Conservation (phyloP, 2,888 invertebrate genomes). For the Iselma pallidipennis region DNA sequence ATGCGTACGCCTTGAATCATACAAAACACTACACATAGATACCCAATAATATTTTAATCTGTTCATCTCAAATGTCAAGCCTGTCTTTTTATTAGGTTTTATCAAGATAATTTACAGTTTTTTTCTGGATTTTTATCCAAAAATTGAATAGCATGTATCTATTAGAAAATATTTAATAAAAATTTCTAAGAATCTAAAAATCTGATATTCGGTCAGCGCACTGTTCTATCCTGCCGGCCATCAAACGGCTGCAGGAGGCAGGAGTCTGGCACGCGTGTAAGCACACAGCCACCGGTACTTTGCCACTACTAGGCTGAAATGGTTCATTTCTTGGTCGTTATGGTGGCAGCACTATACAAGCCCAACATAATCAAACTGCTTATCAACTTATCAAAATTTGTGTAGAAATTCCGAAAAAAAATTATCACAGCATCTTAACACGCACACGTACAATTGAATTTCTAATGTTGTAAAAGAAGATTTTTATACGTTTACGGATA, state of each 20-base stretch:
- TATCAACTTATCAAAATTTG: too few species aligned
- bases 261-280: constrained; percentile 13
- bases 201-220: constrained; percentile 8
- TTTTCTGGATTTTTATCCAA: too few species aligned
- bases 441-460: too few species aligned
- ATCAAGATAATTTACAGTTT: too few species aligned
- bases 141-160: too few species aligned
- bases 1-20: not conserved
- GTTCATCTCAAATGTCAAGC: too few species aligned
- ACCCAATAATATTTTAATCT: not conserved
- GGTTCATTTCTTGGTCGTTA: constrained; percentile 8
- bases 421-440: too few species aligned
- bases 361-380: not conserved
- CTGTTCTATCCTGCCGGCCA: constrained; percentile 5
- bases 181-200: not conserved
- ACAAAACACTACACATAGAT: not conserved
- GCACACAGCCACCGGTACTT: constrained; percentile 11
- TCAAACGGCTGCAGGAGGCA: not conserved
- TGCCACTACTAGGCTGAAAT: not conserved
- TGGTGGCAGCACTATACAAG: constrained; percentile 15
- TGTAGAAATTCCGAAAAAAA: too few species aligned
- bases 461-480: too few species aligned
- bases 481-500: too few species aligned
- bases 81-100: too few species aligned
- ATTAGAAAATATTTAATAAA: not conserved